Evolutionary conservation across 2,113 vertebrate species (phyloP).

Genomic region (Jaculus jaculus): DNA sequence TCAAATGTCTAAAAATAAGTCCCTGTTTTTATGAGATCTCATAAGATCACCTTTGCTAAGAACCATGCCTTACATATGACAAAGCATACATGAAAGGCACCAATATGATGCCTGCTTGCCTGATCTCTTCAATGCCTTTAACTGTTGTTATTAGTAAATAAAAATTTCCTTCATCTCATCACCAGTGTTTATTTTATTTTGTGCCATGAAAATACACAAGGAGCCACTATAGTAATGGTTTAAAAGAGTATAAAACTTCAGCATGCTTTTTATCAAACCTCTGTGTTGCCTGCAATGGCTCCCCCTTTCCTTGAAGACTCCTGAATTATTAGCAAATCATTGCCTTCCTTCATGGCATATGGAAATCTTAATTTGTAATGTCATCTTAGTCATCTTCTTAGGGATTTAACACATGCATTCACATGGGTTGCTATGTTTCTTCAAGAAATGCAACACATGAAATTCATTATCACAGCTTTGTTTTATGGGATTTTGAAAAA

Average conservation of each 20-base stretch:
- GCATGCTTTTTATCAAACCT: conserved; percentile 75
- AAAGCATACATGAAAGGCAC: neutral
- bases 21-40: conserved; percentile 11
- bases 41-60: neutral
- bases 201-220: conserved; percentile 67
- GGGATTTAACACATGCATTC: conserved; percentile 80
- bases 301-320: conserved; percentile 69
- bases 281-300: conserved; percentile 71
- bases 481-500: conserved; percentile 68
- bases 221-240: conserved; percentile 66
- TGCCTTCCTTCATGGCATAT: conserved; percentile 79
- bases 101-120: neutral
- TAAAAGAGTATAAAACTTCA: conserved; percentile 59
- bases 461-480: conserved; percentile 68
- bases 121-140: neutral
- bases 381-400: conserved; percentile 76
- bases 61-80: neutral
- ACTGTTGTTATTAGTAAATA: neutral
- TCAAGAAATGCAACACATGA: conserved; percentile 68
- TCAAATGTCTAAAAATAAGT: neutral
- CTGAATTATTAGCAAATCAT: conserved; percentile 79
- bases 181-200: neutral
- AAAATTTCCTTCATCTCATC: neutral
- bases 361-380: conserved; percentile 77
- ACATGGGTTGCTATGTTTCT: conserved; percentile 70